These are phyloP conservation scores for Pristionchus entomophagus DNA, from an alignment of 2,888 invertebrate species.

Conservation along the genomic window DNA sequence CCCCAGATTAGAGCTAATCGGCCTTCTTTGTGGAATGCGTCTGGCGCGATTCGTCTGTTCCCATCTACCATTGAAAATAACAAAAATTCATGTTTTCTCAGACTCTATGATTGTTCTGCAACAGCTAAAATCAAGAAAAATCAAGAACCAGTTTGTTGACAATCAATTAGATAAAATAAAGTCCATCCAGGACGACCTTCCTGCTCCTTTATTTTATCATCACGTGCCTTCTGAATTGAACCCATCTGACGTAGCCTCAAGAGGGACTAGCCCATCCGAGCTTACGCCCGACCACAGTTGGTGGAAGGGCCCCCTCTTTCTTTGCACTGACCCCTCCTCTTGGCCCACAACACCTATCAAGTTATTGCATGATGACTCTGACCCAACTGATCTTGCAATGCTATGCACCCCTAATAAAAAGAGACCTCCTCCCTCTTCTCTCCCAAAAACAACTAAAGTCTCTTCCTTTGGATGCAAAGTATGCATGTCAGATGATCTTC, in stretches of 20 bases:
- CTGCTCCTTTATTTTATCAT: neutral
- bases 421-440: too few species aligned
- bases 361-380: neutral
- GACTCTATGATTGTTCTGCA: neutral
- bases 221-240: neutral
- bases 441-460: neutral
- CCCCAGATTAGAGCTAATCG: too few species aligned
- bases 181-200: neutral
- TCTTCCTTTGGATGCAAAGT: too few species aligned
- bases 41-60: neutral
- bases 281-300: neutral
- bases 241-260: neutral
- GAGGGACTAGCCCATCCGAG: neutral
- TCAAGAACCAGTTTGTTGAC: neutral
- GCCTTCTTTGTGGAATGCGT: too few species aligned
- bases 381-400: neutral
- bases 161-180: neutral
- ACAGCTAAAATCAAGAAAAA: neutral
- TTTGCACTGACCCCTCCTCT: neutral
- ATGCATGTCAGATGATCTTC: too few species aligned
- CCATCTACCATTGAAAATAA: neutral
- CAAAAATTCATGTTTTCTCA: neutral
- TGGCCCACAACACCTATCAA: neutral
- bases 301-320: neutral
- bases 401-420: neutral